Conservation (phyloP, 2,888 invertebrate genomes). For the Anodontia alba region DNA sequence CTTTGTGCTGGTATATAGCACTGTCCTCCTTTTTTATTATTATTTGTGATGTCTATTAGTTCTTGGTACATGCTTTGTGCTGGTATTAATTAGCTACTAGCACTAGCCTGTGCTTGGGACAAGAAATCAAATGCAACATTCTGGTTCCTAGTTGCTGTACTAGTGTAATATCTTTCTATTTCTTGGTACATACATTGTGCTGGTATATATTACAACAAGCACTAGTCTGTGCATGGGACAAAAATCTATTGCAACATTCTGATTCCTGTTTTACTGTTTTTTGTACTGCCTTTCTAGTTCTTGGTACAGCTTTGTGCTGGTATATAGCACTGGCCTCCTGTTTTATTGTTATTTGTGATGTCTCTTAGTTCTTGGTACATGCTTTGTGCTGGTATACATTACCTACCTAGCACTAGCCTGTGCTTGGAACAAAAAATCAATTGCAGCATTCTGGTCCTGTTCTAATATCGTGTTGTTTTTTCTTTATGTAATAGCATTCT, state of each 20-base stretch:
- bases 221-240: slow-evolving; percentile 15
- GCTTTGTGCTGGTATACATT: slow-evolving; percentile 19
- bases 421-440: neutral
- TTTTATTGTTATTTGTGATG: too few species aligned
- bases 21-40: too few species aligned
- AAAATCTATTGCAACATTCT: neutral
- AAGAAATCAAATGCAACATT: slow-evolving; percentile 1
- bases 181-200: neutral
- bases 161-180: neutral
- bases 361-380: slow-evolving; percentile 25
- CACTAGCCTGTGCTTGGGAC: slow-evolving; percentile 30
- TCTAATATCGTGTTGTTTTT: neutral
- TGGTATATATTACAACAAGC: neutral
- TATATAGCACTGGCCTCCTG: neutral
- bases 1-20: slow-evolving; percentile 3
- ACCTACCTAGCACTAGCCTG: slow-evolving; percentile 27
- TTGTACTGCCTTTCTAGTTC: neutral
- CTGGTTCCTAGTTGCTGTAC: too few species aligned
- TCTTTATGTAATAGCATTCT: neutral
- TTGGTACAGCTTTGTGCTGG: neutral
- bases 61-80: slow-evolving; percentile 28
- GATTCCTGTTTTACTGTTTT: too few species aligned
- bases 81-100: slow-evolving; percentile 16
- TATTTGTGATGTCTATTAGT: neutral
- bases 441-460: neutral